Conservation (phyloP, 2,888 invertebrate species). For the Tiphia femorata region DNA sequence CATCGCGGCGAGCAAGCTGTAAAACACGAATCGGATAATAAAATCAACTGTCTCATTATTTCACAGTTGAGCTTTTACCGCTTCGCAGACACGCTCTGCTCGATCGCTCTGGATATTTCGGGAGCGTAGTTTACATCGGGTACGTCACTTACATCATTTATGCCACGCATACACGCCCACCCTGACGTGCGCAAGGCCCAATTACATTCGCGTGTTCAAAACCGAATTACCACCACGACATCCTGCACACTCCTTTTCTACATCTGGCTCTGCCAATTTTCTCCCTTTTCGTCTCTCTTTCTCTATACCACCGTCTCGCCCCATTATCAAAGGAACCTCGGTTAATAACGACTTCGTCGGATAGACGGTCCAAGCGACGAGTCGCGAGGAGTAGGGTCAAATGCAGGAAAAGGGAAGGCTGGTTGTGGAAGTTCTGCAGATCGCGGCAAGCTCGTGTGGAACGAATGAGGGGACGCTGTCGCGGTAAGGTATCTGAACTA, state of each 20-base stretch:
- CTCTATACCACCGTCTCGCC: not conserved
- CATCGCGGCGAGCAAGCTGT: no score
- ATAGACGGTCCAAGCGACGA: constrained; percentile 13
- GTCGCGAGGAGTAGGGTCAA: not conserved
- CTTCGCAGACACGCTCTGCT: no score
- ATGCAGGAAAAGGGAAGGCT: not conserved
- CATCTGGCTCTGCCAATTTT: not conserved
- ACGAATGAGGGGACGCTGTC: constrained; percentile 27
- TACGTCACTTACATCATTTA: constrained; percentile 38
- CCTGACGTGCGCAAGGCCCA: constrained; percentile 27
- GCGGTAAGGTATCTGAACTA: constrained; percentile 10
- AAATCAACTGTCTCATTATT: no score
- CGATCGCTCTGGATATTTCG: not conserved
- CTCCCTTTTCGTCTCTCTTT: not conserved
- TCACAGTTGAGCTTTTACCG: no score
- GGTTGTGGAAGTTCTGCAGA: constrained; percentile 11
- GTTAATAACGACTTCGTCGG: constrained; percentile 45
- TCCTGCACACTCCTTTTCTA: not conserved
- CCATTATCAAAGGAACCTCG: constrained; percentile 27
- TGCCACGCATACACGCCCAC: constrained; percentile 5
- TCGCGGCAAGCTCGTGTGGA: constrained; percentile 19
- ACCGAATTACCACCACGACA: constrained; percentile 44
- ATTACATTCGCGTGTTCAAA: constrained; percentile 47
- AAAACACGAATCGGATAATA: no score
- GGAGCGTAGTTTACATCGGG: constrained; percentile 16